Base-by-base conservation (phyloP, 2,888 invertebrate genomes). In the Galerucella pusilla region DNA sequence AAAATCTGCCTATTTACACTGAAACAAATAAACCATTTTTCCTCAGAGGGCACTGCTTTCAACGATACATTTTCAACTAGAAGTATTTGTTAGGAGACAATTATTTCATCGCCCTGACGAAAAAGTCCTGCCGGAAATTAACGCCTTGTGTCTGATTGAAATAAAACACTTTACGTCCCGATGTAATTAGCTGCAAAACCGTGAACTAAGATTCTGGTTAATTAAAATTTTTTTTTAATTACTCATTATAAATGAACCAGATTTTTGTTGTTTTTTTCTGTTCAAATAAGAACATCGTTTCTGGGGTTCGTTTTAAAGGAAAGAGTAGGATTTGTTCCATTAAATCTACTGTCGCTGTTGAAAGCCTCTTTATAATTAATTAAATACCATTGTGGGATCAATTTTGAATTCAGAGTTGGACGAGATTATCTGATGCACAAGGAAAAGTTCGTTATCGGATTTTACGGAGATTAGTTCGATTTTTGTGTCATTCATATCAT, bases 171-270 rank as follows among this genome's bases (percentile, higher is more conserved):
- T 74, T 78, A 79, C 79, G 79, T 80, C 78, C 77, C 78, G 80
- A 78, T 77, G 81, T 81, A 83, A 83, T 83, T 82, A 83, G 79
- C 81, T 79, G 80, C 75, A 78, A 82, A 20, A 81, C 78, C 78
- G 73, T 73, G 80, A 80, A 83, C 82, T 83, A 83, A 83, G 80
- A 80, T 80, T 81, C 80, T 79, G 78, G 81, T 82, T 82, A 81
- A 80, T 78, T 80, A 73, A 75, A 78, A 78, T 79, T 20, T 20
- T 20, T 81, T 81, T 81, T 81, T 83, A 83, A 83, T 83, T 82
- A 81, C 78, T 81, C 80, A 80, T 83, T 78, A 75, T 66, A 68
- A 68, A 71, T 67, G 75, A 68, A 75, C 68, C 64, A 73, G 59
- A 54, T 75, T 75, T 77, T 77, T 72, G 65, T 63, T 73, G 74